A percentile compares a stretch with the other conserved stretches of the same genome.
These are phyloP conservation scores for Eulemur coronatus DNA, from an alignment of 2,797 vertebrate species.

Conservation along the genomic window DNA sequence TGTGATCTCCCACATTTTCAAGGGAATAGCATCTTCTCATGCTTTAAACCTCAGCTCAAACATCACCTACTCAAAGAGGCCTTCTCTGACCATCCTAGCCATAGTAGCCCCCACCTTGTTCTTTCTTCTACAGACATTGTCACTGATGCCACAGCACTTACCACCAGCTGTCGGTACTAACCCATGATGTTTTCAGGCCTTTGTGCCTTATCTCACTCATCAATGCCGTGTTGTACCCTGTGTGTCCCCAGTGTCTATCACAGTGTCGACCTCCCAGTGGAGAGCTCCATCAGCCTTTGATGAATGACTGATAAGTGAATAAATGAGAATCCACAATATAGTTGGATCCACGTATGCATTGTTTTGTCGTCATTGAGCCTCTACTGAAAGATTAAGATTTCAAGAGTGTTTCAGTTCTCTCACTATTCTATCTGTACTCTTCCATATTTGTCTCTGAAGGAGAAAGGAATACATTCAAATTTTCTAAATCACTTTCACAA, in stretches of 20 bases:
- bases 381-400: not conserved
- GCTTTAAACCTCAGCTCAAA: not conserved
- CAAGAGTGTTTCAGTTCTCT: not conserved
- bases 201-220: not conserved
- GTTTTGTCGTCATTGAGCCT: not conserved
- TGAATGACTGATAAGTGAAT: not conserved
- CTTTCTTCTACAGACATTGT: not conserved
- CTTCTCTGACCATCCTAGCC: not conserved
- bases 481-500: conserved; percentile 19
- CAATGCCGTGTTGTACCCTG: not conserved
- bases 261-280: not conserved
- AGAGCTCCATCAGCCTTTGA: not conserved
- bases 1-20: not conserved
- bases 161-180: not conserved
- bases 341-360: not conserved
- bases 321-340: not conserved
- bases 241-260: not conserved
- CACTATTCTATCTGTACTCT: not conserved
- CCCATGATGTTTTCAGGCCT: too few relatives aligned
- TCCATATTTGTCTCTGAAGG: not conserved
- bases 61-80: not conserved
- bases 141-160: not conserved
- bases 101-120: not conserved
- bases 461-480: not conserved
- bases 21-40: not conserved